Conservation (phyloP, 2,797 vertebrate genomes). For the Galaxias olidus region DNA sequence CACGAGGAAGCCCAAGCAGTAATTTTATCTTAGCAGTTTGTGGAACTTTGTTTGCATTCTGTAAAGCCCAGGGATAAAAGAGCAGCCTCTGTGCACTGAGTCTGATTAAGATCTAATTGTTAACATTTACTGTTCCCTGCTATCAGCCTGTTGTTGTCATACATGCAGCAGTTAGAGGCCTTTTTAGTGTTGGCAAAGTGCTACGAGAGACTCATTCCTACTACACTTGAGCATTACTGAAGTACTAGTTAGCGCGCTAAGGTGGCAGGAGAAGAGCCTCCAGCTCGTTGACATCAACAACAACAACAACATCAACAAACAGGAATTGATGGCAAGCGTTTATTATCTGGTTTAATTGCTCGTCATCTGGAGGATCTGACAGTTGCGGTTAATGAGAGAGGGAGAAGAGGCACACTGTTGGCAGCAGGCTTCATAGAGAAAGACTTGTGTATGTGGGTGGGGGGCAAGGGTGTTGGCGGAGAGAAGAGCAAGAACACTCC, state of each 20-base stretch:
- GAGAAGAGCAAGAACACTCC: slow-evolving; percentile 53
- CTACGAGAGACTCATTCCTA: slow-evolving; percentile 65
- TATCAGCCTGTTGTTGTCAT: slow-evolving; percentile 60
- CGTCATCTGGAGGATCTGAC: slow-evolving; percentile 86
- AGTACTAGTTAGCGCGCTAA: slow-evolving; percentile 81
- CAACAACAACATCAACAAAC: slow-evolving; percentile 75
- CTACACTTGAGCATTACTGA: slow-evolving; percentile 69
- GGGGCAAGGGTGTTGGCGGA: slow-evolving; percentile 6
- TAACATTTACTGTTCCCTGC: slow-evolving; percentile 78
- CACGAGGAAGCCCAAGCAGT: slow-evolving; percentile 70
- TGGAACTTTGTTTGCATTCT: slow-evolving; percentile 87
- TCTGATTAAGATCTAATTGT: slow-evolving; percentile 93
- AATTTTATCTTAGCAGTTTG: slow-evolving; percentile 79
- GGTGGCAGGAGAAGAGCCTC: slow-evolving; percentile 79
- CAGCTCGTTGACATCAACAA: slow-evolving; percentile 70
- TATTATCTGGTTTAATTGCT: slow-evolving; percentile 88
- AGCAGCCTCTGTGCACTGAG: slow-evolving; percentile 81
- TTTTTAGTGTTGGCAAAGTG: slow-evolving; percentile 57
- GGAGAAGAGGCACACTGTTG: slow-evolving; percentile 69
- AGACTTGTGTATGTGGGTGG: slow-evolving; percentile 11
- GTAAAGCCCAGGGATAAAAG: slow-evolving; percentile 92
- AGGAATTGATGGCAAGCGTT: slow-evolving; percentile 84
- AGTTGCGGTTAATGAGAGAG: slow-evolving; percentile 86
- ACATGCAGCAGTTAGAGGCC: slow-evolving; percentile 69
- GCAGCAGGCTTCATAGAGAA: slow-evolving; percentile 68